Percentiles rank a stretch among this genome's conserved stretches.
Conservation (phyloP, 2,888 invertebrate genomes). For the Eumacrocentrus americanus region DNA sequence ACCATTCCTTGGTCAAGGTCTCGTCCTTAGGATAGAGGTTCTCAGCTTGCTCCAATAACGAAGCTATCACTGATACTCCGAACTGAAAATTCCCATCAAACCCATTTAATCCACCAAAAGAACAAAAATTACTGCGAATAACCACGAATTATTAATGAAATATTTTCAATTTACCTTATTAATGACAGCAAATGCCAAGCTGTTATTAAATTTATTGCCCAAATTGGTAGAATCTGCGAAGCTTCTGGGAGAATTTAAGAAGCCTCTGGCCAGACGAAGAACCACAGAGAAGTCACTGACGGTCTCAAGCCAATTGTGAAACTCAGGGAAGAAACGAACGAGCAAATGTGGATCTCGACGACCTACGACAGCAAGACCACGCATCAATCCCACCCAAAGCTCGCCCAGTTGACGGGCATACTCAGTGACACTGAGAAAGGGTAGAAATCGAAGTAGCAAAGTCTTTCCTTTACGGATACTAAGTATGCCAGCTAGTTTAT, state of each 20-base stretch:
- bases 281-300: conserved; percentile 43
- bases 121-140: background rate
- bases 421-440: conserved; percentile 65
- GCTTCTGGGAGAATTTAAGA: conserved; percentile 43
- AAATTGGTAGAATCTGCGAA: conserved; percentile 51
- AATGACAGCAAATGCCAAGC: conserved; percentile 61
- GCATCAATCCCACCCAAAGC: conserved; percentile 68
- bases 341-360: conserved; percentile 67
- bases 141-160: conserved; percentile 1
- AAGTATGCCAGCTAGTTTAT: conserved; percentile 75
- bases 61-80: conserved; percentile 65
- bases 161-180: conserved; percentile 61
- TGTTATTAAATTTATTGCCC: conserved; percentile 52
- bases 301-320: conserved; percentile 64
- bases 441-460: conserved; percentile 72
- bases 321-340: conserved; percentile 66
- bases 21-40: conserved; percentile 56
- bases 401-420: conserved; percentile 63
- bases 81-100: conserved; percentile 63
- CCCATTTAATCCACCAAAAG: background rate
- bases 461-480: conserved; percentile 83
- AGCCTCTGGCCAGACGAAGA: conserved; percentile 48
- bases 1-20: conserved; percentile 48
- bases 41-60: conserved; percentile 64
- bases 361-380: conserved; percentile 67